phyloP scores from a whole-genome alignment of 2,113 vertebrate species.

The Callithrix jacchus region DNA sequence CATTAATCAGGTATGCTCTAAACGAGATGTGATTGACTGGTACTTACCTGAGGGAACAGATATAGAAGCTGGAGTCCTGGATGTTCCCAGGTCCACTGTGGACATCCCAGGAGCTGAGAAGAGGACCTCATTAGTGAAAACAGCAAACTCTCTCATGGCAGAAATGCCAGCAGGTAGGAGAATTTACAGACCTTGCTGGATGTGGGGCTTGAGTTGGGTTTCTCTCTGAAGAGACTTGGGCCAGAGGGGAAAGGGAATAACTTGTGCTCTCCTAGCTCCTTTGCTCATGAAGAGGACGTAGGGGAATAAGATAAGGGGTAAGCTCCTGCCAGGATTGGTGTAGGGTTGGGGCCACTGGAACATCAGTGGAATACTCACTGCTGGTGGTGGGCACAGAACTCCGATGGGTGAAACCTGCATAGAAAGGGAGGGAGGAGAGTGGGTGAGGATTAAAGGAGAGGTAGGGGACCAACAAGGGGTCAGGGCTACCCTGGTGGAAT shows the following conservation, averaged over 20 bases:
- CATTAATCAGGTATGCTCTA: neutral
- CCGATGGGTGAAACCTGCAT: neutral
- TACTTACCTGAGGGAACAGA: neutral
- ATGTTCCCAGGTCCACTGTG: neutral
- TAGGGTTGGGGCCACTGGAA: neutral
- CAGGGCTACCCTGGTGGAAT: neutral
- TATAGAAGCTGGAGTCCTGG: neutral
- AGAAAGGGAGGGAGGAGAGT: neutral
- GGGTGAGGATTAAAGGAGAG: neutral
- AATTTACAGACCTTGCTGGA: neutral
- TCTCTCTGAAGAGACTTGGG: neutral
- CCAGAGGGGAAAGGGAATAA: neutral
- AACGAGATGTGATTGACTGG: neutral
- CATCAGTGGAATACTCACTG: neutral
- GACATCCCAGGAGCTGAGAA: neutral
- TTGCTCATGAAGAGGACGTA: neutral
- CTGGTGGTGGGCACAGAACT: neutral
- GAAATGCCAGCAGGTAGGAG: neutral
- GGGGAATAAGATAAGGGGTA: neutral
- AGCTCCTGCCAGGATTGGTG: neutral
- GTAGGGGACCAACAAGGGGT: neutral
- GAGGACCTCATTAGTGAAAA: neutral
- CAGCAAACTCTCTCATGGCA: neutral
- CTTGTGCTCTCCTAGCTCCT: neutral
- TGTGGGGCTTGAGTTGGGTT: neutral